Evolutionary conservation across 2,888 invertebrate species (phyloP), one percentile per base, ranked within the genome.

Genomic region (Theretra japonica): DNA sequence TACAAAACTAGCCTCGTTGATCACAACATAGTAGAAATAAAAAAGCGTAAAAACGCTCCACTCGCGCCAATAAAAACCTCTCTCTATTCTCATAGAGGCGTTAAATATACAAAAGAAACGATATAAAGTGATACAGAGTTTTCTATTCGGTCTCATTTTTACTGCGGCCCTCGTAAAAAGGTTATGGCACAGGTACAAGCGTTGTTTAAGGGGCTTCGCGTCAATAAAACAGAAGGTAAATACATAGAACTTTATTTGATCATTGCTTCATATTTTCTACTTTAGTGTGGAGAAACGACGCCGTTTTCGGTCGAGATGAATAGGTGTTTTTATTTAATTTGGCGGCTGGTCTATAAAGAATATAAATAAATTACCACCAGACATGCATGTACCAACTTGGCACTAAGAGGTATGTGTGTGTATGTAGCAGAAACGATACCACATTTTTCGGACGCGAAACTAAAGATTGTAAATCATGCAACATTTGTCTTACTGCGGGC

Each of bases 81-180:
- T 30, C 56, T 30, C 41, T 69, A 72, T 70, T 70, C 33, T 73
- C 68, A 90, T 87, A 88, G 87, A 83, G 82, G 86, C 84, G 88
- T 92, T 91, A 91, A 90, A 92, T 91, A 91, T 92, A 92, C 93
- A 92, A 92, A 92, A 89, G 91, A 87, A 88, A 87, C 90, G 87
- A 87, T 89, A 90, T 89, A 90, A 89, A 88, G 86, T 89, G 89
- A 90, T 90, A 90, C 85, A 87, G 80, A 74, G 78, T 75, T 83
- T 85, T 86, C 83, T 87, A 87, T 90, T 89, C 84, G 82, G 77
- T 79, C 76, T 77, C 79, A 60, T 72, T 72, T 86, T 90, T 89
- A 89, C 84, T 84, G 82, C 72, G 74, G 73, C 73, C 80, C 82
- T 88, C 90, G 84, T 92, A 92, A 92, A 91, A 92, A 80, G 80